phyloP scores from a whole-genome alignment of 1,140 invertebrate species.

The Papilio polytes region DNA sequence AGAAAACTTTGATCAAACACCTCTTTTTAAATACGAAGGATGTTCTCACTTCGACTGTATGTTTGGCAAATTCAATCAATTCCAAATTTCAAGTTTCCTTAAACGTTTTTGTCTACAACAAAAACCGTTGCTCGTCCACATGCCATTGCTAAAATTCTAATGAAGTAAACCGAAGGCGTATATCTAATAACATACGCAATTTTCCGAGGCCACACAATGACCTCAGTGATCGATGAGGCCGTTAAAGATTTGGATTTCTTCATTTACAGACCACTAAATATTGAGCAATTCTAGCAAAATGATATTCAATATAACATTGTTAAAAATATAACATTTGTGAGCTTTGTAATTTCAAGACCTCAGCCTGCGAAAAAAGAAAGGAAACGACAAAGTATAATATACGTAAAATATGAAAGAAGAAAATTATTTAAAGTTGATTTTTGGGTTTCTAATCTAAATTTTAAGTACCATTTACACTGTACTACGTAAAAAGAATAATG shows the following conservation, averaged over 20 bases:
- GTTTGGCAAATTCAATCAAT: not conserved
- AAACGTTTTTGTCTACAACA: slow-evolving; percentile 16
- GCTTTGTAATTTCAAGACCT: too few species aligned
- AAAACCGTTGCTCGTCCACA: slow-evolving; percentile 2
- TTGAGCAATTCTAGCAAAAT: not conserved
- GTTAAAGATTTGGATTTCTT: slow-evolving; percentile 4
- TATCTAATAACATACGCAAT: slow-evolving; percentile 1
- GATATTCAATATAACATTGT: not conserved
- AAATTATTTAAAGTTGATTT: not conserved
- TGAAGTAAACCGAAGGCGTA: slow-evolving; percentile 18
- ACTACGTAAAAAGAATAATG: not conserved
- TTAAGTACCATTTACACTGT: not conserved
- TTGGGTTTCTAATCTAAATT: not conserved
- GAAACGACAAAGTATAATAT: too few species aligned
- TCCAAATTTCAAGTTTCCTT: slow-evolving; percentile 28
- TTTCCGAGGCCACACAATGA: slow-evolving; percentile 21
- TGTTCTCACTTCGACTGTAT: not conserved
- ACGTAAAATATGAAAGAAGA: not conserved
- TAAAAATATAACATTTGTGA: not conserved
- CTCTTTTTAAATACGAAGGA: not conserved
- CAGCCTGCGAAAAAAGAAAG: too few species aligned
- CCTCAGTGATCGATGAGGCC: slow-evolving; percentile 22
- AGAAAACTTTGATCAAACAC: not conserved
- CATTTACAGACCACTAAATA: not conserved
- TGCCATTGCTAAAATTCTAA: slow-evolving; percentile 20